Percentiles rank a stretch among this genome's conserved stretches.
Evolutionary conservation across 2,797 vertebrate genomes (phyloP).

Genomic region (Parotocinclus haroldoi): DNA sequence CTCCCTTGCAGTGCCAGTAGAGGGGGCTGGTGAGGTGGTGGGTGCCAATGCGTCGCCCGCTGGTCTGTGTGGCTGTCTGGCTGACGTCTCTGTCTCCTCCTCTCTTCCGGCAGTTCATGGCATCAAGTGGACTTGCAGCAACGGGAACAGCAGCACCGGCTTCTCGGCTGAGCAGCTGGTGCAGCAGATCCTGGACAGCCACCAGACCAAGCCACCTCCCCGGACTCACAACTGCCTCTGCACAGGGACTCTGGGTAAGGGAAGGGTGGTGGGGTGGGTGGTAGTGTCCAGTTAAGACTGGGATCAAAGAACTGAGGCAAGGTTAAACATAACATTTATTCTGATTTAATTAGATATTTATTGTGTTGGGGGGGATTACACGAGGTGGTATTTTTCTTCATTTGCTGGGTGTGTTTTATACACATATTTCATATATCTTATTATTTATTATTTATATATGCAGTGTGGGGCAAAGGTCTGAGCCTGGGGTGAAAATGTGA

Average conservation of each 20-base stretch:
- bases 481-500: too few species aligned
- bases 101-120: constrained; percentile 93
- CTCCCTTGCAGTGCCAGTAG: constrained; percentile 50
- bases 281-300: neutral
- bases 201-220: constrained; percentile 99
- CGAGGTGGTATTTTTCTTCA: too few species aligned
- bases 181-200: constrained; percentile 98
- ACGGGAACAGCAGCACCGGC: constrained; percentile 98
- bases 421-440: too few species aligned
- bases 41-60: constrained; percentile 54
- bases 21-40: constrained; percentile 63
- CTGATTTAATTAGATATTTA: too few species aligned
- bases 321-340: neutral
- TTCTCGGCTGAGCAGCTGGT: constrained; percentile 99
- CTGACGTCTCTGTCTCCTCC: constrained; percentile 76
- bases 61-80: constrained; percentile 68
- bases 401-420: too few species aligned
- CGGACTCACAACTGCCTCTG: constrained; percentile 99
- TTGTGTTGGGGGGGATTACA: too few species aligned
- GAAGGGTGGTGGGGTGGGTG: neutral
- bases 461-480: too few species aligned
- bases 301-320: too few species aligned
- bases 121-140: constrained; percentile 99
- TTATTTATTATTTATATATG: too few species aligned
- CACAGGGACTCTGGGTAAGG: constrained; percentile 97